These are phyloP conservation scores for Neostethus bicornis DNA, from an alignment of 2,797 vertebrate species.

Conservation along the genomic window DNA sequence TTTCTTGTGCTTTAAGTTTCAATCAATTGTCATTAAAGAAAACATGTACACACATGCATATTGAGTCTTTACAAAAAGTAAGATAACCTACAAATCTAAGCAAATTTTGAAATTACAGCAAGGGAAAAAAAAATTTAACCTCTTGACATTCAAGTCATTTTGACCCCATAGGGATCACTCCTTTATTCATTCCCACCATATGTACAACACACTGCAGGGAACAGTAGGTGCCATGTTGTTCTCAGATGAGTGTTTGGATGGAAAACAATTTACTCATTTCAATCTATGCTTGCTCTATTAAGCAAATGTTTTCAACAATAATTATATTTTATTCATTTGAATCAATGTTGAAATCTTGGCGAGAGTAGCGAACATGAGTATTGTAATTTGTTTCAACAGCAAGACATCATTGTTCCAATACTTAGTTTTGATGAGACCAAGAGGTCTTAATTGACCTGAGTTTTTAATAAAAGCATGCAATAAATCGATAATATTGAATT, in stretches of 20 bases:
- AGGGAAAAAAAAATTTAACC: neutral
- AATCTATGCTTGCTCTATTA: slow-evolving; percentile 35
- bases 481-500: neutral
- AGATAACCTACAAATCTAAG: slow-evolving; percentile 22
- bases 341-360: slow-evolving; percentile 23
- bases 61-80: slow-evolving; percentile 25
- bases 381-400: slow-evolving; percentile 21
- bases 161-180: slow-evolving; percentile 12
- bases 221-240: slow-evolving; percentile 12
- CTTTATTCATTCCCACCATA: slow-evolving; percentile 19
- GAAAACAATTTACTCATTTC: slow-evolving; percentile 23
- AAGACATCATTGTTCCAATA: slow-evolving; percentile 17
- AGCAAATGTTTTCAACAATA: slow-evolving; percentile 34
- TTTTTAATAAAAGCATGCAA: slow-evolving; percentile 18
- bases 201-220: slow-evolving; percentile 29
- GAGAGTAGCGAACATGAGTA: slow-evolving; percentile 23
- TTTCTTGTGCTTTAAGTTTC: slow-evolving; percentile 66
- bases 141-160: neutral
- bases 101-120: slow-evolving; percentile 11
- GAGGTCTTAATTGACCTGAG: slow-evolving; percentile 19
- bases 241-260: slow-evolving; percentile 24
- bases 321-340: slow-evolving; percentile 27
- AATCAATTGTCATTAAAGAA: slow-evolving; percentile 55
- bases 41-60: too few relatives aligned
- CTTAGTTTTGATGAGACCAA: slow-evolving; percentile 17